Evolutionary conservation across 2,797 vertebrate genomes (phyloP).

Genomic region (Ptychadena robeensis): DNA sequence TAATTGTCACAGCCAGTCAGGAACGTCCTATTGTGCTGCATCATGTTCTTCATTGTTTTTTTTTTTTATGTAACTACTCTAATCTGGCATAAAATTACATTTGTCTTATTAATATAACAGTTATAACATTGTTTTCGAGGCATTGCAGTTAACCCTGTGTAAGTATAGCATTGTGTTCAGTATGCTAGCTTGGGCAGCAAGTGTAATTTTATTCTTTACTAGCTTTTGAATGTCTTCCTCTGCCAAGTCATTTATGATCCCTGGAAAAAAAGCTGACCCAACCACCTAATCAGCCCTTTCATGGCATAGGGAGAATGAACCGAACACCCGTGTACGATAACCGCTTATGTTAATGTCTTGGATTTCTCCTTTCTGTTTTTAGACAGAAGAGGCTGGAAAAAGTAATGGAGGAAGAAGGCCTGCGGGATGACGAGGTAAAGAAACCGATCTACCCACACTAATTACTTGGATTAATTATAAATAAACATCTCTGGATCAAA

Average conservation of each 20-base stretch:
- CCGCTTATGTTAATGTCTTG: background rate
- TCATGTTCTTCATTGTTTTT: no score
- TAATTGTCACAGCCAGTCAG: background rate
- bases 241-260: background rate
- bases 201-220: background rate
- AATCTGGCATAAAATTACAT: no score
- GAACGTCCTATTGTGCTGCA: no score
- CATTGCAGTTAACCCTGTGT: no score
- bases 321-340: background rate
- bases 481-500: background rate
- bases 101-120: no score
- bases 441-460: background rate
- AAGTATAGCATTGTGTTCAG: background rate
- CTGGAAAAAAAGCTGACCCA: background rate
- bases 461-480: conserved; percentile 19
- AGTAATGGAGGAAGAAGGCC: conserved; percentile 97
- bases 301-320: background rate
- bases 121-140: no score
- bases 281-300: background rate
- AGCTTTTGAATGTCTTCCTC: background rate
- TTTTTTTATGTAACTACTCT: no score
- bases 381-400: conserved; percentile 98
- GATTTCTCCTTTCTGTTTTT: conserved; percentile 56
- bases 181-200: background rate
- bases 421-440: conserved; percentile 95